Conservation (phyloP, 2,113 vertebrate genomes). For the Setophaga kirtlandii region DNA sequence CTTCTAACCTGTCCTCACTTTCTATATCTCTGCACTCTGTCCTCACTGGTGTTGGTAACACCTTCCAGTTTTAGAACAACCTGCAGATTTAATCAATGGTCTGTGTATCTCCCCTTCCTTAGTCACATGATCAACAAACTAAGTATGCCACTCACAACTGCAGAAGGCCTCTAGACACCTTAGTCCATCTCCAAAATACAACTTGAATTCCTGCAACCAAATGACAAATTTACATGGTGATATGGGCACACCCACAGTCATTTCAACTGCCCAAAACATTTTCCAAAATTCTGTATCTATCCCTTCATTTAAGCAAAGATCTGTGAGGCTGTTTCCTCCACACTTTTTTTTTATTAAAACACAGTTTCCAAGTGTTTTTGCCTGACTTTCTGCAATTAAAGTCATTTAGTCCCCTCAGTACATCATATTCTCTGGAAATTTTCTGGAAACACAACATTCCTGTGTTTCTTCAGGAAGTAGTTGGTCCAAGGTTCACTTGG, state of each 20-base stretch:
- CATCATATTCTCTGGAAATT: not conserved
- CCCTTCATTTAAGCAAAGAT: not conserved
- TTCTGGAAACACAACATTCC: not conserved
- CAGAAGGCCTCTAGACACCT: not conserved
- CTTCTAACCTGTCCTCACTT: constrained; percentile 38
- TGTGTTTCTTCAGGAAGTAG: not conserved
- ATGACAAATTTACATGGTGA: not conserved
- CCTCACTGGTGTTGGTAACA: not conserved
- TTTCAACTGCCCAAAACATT: not conserved
- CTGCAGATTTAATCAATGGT: constrained; percentile 8
- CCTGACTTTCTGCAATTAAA: not conserved
- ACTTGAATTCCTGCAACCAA: not conserved
- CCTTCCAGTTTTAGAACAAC: not conserved
- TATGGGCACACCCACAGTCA: not conserved
- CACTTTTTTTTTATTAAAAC: not conserved
- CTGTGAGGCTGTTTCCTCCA: not conserved
- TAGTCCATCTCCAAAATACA: not conserved
- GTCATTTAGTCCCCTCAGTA: not conserved
- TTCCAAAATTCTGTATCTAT: not conserved
- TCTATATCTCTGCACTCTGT: not conserved
- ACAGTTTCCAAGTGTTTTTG: not conserved
- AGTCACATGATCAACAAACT: not conserved
- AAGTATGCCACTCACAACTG: not conserved
- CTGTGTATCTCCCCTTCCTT: constrained; percentile 2
- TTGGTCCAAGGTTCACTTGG: not conserved